Base-by-base conservation (phyloP, 2,888 invertebrate genomes). In the Cetonia aurata region DNA sequence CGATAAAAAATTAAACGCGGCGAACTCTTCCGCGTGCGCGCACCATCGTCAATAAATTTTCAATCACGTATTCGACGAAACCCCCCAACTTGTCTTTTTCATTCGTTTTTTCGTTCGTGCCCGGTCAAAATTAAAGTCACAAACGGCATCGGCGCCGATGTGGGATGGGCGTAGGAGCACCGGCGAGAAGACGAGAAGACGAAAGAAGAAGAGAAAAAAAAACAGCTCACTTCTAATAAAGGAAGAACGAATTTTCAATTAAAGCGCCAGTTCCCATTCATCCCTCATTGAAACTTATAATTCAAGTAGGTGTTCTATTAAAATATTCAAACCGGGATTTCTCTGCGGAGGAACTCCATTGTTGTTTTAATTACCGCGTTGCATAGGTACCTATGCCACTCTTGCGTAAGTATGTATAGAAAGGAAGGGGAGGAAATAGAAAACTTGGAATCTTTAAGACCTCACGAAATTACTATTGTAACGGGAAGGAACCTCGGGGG, bases 361-460 rank as follows among this genome's bases (percentile, higher is more conserved):
- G 81, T 82, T 79, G 78, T 79, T 80, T 80, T 80, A 81, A 82
- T 80, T 80, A 77, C 33, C 33, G 55, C 55, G 77, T 77, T 78
- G 77, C 77, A 77, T 79, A 79, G 76, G 79, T 75, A 15, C 48
- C 6, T 48, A 48, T 17, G 1, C 17, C 13, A 44, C n/a, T 15
- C 48, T 17, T 48, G 15, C 17, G 15, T 48, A 48, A 13, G 48
- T 48, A 48, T 48, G 17, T 48, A 10, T 10, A 48, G 17, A 48
- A 48, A 6, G 13, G 8, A 48, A 12, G 17, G 13, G 48, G 48
- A 13, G 6, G 48, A 48, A 13, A 48, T 48, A 48, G 48, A 48
- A 48, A 48, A 48, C n/a, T 48, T 17, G 48, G 17, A 48, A 48
- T 48, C 48, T 48, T 17, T 13, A 48, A 37, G 72, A 52, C 76